These are phyloP conservation scores for Xerus rutilus DNA, from an alignment of 2,797 vertebrate genomes.

Conservation along the genomic window DNA sequence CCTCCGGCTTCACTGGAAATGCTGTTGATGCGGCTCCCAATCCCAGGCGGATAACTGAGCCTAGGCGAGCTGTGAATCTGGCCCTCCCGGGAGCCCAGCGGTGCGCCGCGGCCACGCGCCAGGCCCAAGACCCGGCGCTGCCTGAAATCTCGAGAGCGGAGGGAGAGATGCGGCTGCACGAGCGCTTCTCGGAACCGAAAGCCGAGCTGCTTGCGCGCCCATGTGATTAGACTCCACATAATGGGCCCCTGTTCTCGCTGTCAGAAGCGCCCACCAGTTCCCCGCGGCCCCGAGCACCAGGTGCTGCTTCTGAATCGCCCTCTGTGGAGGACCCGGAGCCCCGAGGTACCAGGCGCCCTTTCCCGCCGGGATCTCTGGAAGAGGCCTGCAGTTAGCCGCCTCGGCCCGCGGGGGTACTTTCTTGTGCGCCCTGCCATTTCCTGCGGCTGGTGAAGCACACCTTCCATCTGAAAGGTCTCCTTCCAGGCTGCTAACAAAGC, in stretches of 20 bases:
- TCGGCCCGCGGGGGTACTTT: not conserved
- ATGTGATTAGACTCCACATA: constrained; percentile 81
- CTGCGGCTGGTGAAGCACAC: constrained; percentile 42
- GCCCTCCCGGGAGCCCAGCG: not conserved
- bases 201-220: constrained; percentile 70
- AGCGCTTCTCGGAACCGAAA: constrained; percentile 75
- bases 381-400: not conserved
- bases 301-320: constrained; percentile 84
- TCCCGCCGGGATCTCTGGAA: not conserved
- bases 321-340: constrained; percentile 75
- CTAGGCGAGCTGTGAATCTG: constrained; percentile 41
- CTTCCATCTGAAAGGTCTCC: not conserved
- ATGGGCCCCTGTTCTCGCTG: constrained; percentile 78
- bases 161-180: constrained; percentile 53
- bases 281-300: constrained; percentile 82
- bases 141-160: constrained; percentile 30
- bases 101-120: not conserved
- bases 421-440: constrained; percentile 63
- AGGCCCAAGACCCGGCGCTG: constrained; percentile 57
- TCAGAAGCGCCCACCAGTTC: constrained; percentile 80
- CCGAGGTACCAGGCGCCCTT: constrained; percentile 57
- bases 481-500: not conserved
- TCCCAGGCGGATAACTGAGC: not conserved
- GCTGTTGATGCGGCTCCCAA: constrained; percentile 56
- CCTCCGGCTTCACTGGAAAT: constrained; percentile 33